A percentile compares a stretch with the other conserved stretches of the same genome.
phyloP scores from a whole-genome alignment of 2,113 vertebrate genomes.

The Columba janthina region DNA sequence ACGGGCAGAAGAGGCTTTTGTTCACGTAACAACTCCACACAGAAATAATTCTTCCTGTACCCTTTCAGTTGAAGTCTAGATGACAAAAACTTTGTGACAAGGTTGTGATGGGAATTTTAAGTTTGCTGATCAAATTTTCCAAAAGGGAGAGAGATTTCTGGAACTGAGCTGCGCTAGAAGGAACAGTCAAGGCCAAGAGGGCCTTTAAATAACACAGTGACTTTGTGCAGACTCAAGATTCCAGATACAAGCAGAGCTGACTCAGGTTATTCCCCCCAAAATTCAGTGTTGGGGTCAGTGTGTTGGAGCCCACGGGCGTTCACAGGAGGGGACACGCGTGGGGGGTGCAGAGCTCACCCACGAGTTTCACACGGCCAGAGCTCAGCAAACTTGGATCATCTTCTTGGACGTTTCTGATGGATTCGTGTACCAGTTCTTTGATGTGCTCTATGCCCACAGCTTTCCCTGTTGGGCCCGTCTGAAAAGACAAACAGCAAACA shows the following conservation, averaged over 20 bases:
- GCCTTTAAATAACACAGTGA: not conserved
- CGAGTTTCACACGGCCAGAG: conserved; percentile 81
- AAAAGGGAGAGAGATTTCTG: not conserved
- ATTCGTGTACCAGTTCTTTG: conserved; percentile 81
- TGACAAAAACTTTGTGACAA: not conserved
- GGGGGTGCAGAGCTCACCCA: conserved; percentile 71
- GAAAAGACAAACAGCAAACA: not conserved
- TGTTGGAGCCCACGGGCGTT: not conserved
- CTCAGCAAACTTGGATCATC: conserved; percentile 84
- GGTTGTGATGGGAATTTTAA: not conserved
- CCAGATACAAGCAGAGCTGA: not conserved
- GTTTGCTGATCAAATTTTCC: not conserved
- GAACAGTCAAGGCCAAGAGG: not conserved
- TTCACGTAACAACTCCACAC: not conserved
- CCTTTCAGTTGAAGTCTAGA: not conserved
- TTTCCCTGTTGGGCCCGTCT: conserved; percentile 83
- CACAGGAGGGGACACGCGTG: accelerated
- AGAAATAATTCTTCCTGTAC: not conserved
- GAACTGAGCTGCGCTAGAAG: not conserved
- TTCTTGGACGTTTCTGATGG: conserved; percentile 80
- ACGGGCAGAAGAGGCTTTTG: not conserved
- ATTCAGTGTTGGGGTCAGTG: not conserved
- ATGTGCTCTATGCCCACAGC: conserved; percentile 92
- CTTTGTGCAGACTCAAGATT: not conserved
- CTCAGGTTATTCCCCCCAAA: not conserved